Base-by-base conservation (phyloP, 1,140 invertebrate genomes). In the Drosophila kepulauana region DNA sequence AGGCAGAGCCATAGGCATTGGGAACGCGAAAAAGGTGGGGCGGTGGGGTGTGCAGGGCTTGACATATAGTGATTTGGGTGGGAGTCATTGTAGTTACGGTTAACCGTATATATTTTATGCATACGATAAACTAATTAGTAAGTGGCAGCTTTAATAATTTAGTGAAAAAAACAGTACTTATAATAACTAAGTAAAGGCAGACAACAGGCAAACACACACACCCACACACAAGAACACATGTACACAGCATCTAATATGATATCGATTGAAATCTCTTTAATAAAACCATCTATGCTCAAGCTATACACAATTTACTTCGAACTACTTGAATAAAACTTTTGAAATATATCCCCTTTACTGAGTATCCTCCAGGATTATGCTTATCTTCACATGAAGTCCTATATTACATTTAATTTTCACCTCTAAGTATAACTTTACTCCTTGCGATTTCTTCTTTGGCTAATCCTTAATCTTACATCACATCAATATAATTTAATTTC, bases 131-230 rank as follows among this genome's bases (percentile, higher is more conserved):
- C 75, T 90, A 84, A 82, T 65, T 81, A 86, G 56, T 81, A 86
- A 90, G 87, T 91, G 89, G 91, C 89, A 91, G 89, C 89, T 91
- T 91, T 91, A 91, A 91, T 91, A 91, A 86, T 91, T 91, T 91
- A 91, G 80, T 91, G 75, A 91, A 87, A 61, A 46, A 13, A 46
- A 46, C 25, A 56, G 45, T 75, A 71, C 67, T 79, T 91, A 79
- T 33, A 61, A 64, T 56, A 84, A 72, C 70, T 87, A 90, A 88
- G 85, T 81, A 74, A 80, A 72, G 61, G 41, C 79, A 82, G 68
- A 46, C 35, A 43, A 16, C 46, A 54, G 46, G 20, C 48, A 68
- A 57, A 75, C 54, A 25, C 30, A 57, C 49, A 74, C 57, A 74
- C 54, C 35, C 51, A 67, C 35, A 64, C 10, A 71, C 67, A 64